Base-by-base conservation (phyloP, 1,140 invertebrate species). In the Heliothis virescens region DNA sequence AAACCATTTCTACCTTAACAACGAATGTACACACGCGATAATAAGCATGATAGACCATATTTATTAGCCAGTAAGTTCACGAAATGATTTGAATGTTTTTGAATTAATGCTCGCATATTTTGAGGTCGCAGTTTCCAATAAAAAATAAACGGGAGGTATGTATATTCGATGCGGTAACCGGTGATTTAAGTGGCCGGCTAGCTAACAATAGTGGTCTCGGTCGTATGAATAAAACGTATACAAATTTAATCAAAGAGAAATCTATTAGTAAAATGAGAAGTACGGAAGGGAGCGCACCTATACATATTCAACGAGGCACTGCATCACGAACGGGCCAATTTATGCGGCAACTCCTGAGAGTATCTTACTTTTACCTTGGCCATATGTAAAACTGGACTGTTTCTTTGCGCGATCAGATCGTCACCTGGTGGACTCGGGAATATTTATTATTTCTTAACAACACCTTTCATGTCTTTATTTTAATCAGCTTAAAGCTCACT, bases 161-260 rank as follows among this genome's bases (percentile, higher is more conserved):
- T 73, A 53, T 65, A 53, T 63, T 65, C 26, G 74, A 59, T 85
- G 90, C 83, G 85, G 87, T 86, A 87, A 82, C 85, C 81, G 71
- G 85, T 91, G 90, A 92, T 92, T 93, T 91, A 92, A 92, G 85
- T 81, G 89, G 83, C 82, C 86, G 55, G 86, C 84, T 84, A 83
- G 84, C 89, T 88, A 92, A 94, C 93, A 93, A 91, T 93, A 93
- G 90, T 89, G 83, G 89, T 86, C 86, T 88, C 85, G 79, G 79
- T 69, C 87, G 87, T 92, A 91, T 94, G 91, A 93, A 93, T 94
- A 94, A 94, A 94, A 94, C 90, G 91, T 93, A 94, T 94, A 94
- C 93, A 94, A 94, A 94, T 94, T 94, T 94, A 94, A 94, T 94
- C 93, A 94, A 94, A 94, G 90, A 92, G 92, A 94, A 94, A 94